phyloP scores from a whole-genome alignment of 1,140 invertebrate genomes.

The Drosophila sucinea region DNA sequence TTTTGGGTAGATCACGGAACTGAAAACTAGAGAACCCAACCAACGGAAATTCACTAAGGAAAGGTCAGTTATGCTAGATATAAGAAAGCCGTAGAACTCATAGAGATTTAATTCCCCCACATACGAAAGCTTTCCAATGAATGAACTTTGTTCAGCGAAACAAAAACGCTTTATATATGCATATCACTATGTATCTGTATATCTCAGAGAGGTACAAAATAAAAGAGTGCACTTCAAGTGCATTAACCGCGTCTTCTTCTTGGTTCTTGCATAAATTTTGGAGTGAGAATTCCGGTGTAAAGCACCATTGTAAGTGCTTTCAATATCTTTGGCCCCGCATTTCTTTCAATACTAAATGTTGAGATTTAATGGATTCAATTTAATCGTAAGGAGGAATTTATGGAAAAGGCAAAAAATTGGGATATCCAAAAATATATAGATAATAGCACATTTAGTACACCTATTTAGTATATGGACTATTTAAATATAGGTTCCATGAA shows the following conservation, averaged over 20 bases:
- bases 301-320: background rate
- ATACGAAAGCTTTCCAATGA: background rate
- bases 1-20: background rate
- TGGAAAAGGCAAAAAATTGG: no score
- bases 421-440: no score
- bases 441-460: no score
- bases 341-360: background rate
- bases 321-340: no score
- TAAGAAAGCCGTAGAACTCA: no score
- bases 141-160: constrained; percentile 2
- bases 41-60: background rate
- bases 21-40: background rate
- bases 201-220: background rate
- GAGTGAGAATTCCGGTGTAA: background rate
- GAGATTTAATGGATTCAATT: no score
- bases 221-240: background rate
- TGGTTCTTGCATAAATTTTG: constrained; percentile 5
- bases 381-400: background rate
- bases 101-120: background rate
- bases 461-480: no score
- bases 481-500: no score
- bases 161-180: background rate
- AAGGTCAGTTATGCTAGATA: constrained; percentile 1
- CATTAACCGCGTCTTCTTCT: constrained; percentile 2
- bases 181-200: background rate